phyloP scores from a whole-genome alignment of 2,888 invertebrate genomes.

The Microplitis manilae region DNA sequence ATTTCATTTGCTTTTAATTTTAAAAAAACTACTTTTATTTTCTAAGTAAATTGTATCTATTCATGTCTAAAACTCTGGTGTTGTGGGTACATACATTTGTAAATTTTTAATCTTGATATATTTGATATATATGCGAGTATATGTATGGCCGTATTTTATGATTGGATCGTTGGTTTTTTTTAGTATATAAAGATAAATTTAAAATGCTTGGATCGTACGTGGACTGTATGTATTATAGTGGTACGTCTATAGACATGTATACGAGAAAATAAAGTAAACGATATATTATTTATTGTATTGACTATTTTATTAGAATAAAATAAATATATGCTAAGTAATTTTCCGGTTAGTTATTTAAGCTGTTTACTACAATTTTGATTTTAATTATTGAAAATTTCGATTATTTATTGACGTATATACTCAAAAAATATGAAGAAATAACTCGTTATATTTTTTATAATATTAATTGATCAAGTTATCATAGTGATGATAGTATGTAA shows the following conservation, averaged over 20 bases:
- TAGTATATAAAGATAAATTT: background rate
- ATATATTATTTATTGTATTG: background rate
- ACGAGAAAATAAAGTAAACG: background rate
- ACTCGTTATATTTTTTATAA: background rate
- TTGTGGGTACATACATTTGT: background rate
- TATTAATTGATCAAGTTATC: background rate
- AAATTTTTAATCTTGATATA: conserved; percentile 5
- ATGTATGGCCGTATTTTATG: background rate
- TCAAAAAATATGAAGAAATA: too few species aligned
- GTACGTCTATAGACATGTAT: background rate
- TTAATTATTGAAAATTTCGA: too few species aligned
- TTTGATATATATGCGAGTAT: conserved; percentile 1
- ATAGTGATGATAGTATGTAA: background rate
- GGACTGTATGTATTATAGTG: background rate
- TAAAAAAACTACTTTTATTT: background rate
- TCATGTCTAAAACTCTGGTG: background rate
- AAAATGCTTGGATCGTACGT: background rate
- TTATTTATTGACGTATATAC: too few species aligned
- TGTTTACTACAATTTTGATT: background rate
- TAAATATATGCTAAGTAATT: background rate
- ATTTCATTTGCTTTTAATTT: too few species aligned
- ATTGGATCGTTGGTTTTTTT: background rate
- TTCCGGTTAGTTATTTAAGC: background rate
- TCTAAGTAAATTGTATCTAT: background rate
- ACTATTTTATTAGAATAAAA: background rate